Evolutionary conservation across 92 coral and sea anemone species (phyloP), one percentile per base, ranked within the genome.

Genomic region (Nematostella vectensis): DNA sequence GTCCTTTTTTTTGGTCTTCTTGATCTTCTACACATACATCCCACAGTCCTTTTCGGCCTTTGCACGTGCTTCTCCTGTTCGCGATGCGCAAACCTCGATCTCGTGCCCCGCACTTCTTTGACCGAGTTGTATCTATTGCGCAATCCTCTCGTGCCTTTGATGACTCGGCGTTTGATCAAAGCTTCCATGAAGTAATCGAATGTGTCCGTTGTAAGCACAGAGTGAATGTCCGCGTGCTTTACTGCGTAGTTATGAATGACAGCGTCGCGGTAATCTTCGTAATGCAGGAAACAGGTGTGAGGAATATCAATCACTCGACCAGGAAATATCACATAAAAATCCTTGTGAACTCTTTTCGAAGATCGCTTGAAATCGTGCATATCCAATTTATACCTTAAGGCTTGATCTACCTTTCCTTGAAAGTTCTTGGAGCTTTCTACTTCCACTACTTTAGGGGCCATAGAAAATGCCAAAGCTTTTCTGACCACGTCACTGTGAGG

Each of bases 251-350:
- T 66, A 16, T 66, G 50, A 1, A 66, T 31, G 1, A 55, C 28
- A n/a, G 19, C 72, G 29, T 66, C 72, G 25, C 63, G 43, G 52
- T 54, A 54, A 13, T 66, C 72, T 47, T 66, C 72, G 31, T 37
- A 19, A 22, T 43, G 43, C 19, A 11, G 42, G 6, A 66, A 12
- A 4, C 26, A 25, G 10, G 59, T 63, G 0, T 50, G 58, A 48
- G 39, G 29, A 15, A 63, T 22, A 11, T 63, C 51, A 36, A 63
- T 30, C 29, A 52, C 15, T 16, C 25, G 2, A 17, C 69, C 69
- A 3, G 69, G 37, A 50, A 63, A 63, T 29, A 27, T 48, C 16
- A 37, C 39, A 18, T 29, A 61, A 48, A 61, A 61, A 2, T 30
- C 25, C 12, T 61, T 29, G n/a, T n/a, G n/a, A n/a, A n/a, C n/a